phyloP scores from a whole-genome alignment of 2,113 vertebrate genomes.

The Microcebus lehilahytsara region DNA sequence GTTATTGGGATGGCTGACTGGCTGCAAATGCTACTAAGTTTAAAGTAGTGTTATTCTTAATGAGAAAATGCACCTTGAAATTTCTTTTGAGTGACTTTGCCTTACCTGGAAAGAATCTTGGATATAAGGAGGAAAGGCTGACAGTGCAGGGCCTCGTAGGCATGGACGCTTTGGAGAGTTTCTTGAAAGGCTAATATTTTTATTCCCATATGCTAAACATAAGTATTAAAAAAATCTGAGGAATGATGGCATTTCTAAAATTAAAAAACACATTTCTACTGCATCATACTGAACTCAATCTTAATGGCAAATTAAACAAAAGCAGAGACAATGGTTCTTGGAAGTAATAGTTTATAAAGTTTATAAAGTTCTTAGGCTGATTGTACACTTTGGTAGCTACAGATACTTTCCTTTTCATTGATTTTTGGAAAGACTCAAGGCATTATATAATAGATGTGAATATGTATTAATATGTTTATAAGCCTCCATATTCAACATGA shows the following conservation, averaged over 20 bases:
- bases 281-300: neutral
- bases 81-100: neutral
- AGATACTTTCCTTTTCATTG: neutral
- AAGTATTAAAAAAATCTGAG: neutral
- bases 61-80: neutral
- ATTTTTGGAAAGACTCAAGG: neutral
- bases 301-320: slow-evolving; percentile 55
- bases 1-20: neutral
- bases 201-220: neutral
- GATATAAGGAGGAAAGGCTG: neutral
- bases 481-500: neutral
- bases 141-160: neutral
- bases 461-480: neutral
- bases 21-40: neutral
- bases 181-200: neutral
- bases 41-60: neutral
- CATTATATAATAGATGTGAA: neutral
- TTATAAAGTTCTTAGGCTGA: neutral
- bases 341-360: neutral
- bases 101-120: neutral
- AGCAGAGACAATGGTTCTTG: neutral
- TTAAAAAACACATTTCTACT: slow-evolving; percentile 7
- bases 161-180: neutral
- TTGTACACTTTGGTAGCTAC: neutral
- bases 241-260: neutral